Percentiles rank a stretch among this genome's conserved stretches.
Evolutionary conservation across 1,140 invertebrate genomes (phyloP).

Genomic region (Portunus trituberculatus): DNA sequence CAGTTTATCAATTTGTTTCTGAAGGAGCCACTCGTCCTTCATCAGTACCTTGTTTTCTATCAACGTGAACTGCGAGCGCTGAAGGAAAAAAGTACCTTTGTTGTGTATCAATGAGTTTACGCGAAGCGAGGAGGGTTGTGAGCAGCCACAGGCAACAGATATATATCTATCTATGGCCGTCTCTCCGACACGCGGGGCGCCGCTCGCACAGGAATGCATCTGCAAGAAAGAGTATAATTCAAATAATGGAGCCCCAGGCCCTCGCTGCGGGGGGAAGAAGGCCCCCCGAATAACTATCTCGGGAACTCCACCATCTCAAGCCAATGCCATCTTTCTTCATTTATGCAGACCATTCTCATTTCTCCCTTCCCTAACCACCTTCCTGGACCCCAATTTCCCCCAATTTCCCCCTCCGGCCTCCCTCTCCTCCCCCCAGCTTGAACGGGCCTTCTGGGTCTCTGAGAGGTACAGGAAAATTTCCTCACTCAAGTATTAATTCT

Average conservation of each 20-base stretch:
- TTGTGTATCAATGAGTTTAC: background rate
- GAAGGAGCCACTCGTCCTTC: constrained; percentile 28
- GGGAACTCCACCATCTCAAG: constrained; percentile 72
- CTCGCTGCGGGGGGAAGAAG: constrained; percentile 55
- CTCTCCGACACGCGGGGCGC: constrained; percentile 3
- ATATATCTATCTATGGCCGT: constrained; percentile 47
- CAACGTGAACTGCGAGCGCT: background rate
- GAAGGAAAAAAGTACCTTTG: background rate
- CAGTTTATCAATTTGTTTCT: constrained; percentile 40
- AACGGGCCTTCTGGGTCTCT: constrained; percentile 70
- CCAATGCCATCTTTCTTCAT: constrained; percentile 74
- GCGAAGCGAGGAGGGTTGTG: background rate
- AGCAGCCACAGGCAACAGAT: background rate
- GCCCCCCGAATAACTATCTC: constrained; percentile 65
- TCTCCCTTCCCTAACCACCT: constrained; percentile 74
- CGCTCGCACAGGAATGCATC: constrained; percentile 56
- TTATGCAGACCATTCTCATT: constrained; percentile 76
- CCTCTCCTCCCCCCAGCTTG: constrained; percentile 49
- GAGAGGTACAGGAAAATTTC: constrained; percentile 73
- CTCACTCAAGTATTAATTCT: constrained; percentile 74
- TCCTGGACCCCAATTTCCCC: constrained; percentile 69
- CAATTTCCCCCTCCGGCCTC: constrained; percentile 53
- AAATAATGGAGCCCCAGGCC: constrained; percentile 65
- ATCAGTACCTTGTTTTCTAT: constrained; percentile 42
- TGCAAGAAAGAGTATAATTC: constrained; percentile 70